phyloP scores from a whole-genome alignment of 2,797 vertebrate species.

The Channa striata region DNA sequence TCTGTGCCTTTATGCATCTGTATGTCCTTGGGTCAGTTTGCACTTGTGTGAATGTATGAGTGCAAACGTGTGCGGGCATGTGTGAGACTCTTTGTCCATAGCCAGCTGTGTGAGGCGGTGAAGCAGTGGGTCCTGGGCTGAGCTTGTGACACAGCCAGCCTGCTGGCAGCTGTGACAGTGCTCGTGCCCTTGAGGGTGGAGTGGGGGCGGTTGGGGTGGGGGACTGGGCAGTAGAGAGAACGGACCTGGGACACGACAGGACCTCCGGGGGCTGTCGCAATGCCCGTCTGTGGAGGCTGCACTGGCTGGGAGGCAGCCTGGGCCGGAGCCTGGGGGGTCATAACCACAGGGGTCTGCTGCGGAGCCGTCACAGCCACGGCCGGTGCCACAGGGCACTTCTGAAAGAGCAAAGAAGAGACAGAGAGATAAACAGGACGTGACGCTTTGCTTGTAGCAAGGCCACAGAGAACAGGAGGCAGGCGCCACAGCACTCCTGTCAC shows the following conservation, averaged over 20 bases:
- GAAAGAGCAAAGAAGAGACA: conserved; percentile 77
- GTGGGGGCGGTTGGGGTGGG: conserved; percentile 23
- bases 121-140: conserved; percentile 38
- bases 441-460: conserved; percentile 84
- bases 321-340: conserved; percentile 77
- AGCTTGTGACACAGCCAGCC: conserved; percentile 69
- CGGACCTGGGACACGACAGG: conserved; percentile 87
- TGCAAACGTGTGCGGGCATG: conserved; percentile 59
- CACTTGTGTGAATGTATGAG: conserved; percentile 66
- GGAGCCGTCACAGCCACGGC: conserved; percentile 81
- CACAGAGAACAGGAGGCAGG: conserved; percentile 82
- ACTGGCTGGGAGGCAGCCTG: conserved; percentile 81
- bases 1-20: conserved; percentile 33
- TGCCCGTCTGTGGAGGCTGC: conserved; percentile 78
- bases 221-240: conserved; percentile 30
- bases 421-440: conserved; percentile 86
- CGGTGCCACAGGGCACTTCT: conserved; percentile 83
- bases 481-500: conserved; percentile 81
- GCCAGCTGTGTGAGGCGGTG: conserved; percentile 69
- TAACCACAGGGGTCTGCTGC: conserved; percentile 82
- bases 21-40: conserved; percentile 55
- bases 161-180: conserved; percentile 76
- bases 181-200: conserved; percentile 51
- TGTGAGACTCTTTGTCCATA: conserved; percentile 67
- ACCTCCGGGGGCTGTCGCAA: conserved; percentile 81